phyloP scores from a whole-genome alignment of 2,888 invertebrate genomes.

The Ferrisia virgata region DNA sequence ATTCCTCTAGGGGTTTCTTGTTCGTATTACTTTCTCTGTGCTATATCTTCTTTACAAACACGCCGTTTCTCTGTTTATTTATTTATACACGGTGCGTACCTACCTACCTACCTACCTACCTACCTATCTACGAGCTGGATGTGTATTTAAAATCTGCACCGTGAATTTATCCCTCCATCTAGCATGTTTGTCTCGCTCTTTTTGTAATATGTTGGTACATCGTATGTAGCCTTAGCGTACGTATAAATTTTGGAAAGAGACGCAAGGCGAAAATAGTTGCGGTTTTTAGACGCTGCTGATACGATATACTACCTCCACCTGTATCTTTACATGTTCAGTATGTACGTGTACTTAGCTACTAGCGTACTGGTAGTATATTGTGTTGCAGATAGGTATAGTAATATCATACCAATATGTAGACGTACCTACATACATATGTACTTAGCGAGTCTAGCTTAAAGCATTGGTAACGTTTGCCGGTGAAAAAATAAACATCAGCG shows the following conservation, averaged over 20 bases:
- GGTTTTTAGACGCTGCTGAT: background rate
- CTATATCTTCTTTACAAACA: conserved; percentile 19
- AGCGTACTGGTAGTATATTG: too few species aligned
- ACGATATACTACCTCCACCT: background rate
- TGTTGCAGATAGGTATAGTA: too few species aligned
- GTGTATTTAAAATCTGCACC: conserved; percentile 23
- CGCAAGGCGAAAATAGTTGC: background rate
- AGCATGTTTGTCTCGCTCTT: background rate
- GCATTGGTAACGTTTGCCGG: background rate
- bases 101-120: too few species aligned
- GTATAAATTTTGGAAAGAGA: background rate
- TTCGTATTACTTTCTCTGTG: conserved; percentile 10
- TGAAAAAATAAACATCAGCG: conserved; percentile 19
- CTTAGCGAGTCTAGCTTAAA: background rate
- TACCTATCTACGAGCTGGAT: too few species aligned
- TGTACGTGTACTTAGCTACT: too few species aligned
- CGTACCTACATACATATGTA: background rate
- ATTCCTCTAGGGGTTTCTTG: conserved; percentile 21
- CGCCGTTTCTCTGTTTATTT: conserved; percentile 15
- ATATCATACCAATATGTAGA: too few species aligned
- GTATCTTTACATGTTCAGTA: too few species aligned
- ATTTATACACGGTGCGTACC: conserved; percentile 24
- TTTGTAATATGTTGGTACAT: background rate
- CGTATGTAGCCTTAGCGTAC: too few species aligned
- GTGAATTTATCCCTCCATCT: background rate